Percentiles rank a stretch among this genome's conserved stretches.
phyloP scores from a whole-genome alignment of 2,797 vertebrate genomes.

The Labeo calbasu region DNA sequence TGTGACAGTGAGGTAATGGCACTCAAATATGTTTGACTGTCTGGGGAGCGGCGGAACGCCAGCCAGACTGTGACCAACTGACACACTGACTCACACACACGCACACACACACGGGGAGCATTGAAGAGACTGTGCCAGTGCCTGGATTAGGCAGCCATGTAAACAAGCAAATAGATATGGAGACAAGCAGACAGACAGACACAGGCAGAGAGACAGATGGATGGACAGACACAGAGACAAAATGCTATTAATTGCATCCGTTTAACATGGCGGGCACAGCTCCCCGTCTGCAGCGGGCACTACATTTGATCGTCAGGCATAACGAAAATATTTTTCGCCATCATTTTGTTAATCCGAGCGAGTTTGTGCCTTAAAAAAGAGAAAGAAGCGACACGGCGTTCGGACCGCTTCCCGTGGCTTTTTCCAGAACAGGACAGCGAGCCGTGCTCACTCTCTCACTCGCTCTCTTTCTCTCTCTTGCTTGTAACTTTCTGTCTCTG shows the following conservation, averaged over 20 bases:
- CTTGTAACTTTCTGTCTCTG: slow-evolving; percentile 75
- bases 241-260: slow-evolving; percentile 64
- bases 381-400: slow-evolving; percentile 58
- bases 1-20: slow-evolving; percentile 40
- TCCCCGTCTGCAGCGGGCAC: slow-evolving; percentile 56
- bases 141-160: slow-evolving; percentile 59
- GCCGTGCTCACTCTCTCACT: slow-evolving; percentile 67
- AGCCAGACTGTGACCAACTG: slow-evolving; percentile 58
- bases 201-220: slow-evolving; percentile 48
- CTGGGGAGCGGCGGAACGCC: slow-evolving; percentile 40
- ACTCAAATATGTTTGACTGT: slow-evolving; percentile 53
- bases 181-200: slow-evolving; percentile 57
- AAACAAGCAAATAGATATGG: slow-evolving; percentile 60
- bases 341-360: background rate
- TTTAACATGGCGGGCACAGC: slow-evolving; percentile 62
- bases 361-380: slow-evolving; percentile 42
- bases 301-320: slow-evolving; percentile 59
- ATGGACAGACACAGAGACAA: slow-evolving; percentile 54
- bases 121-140: slow-evolving; percentile 49
- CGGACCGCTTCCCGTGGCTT: slow-evolving; percentile 60
- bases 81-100: slow-evolving; percentile 44
- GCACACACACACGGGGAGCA: slow-evolving; percentile 39
- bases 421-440: slow-evolving; percentile 52
- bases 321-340: slow-evolving; percentile 30
- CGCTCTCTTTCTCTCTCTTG: slow-evolving; percentile 64